Evolutionary conservation across 2,888 invertebrate species (phyloP), one percentile per base, ranked within the genome.

Genomic region (Pyrochroa serraticornis): DNA sequence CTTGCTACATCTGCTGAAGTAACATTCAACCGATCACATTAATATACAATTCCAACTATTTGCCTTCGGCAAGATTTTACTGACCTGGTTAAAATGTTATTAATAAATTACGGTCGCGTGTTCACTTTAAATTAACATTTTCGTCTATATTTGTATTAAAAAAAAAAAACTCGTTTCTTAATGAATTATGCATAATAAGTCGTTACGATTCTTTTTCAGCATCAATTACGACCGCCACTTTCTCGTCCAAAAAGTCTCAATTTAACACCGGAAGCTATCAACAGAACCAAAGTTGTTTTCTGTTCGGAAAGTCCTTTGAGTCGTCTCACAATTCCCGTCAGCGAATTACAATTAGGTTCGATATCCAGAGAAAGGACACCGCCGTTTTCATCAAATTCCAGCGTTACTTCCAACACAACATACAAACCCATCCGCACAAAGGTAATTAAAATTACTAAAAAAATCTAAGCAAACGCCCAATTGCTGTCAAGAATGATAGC

Each of bases 301-400:
- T 55, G 65, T 1, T 62, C 72, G 6, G 77, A 77, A 22, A 71
- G 67, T 49, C 71, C 72, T 2, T 30, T 70, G 6, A 63, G 71
- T 2, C 64, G 67, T 35, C 58, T 66, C 37, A 60, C 70, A 45
- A 75, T 80, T 55, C 78, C 80, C 9, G 81, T 82, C 62, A 82
- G 82, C 58, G 83, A 83, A 0, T 50, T 56, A 36, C 52, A 37
- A 35, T 48, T 37, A 12, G 45, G 32, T 35, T 82, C 73, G 77
- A 84, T 71, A 70, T 80, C 51, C 78, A 82, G 74, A 75, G 82
- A 48, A 77, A 79, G 53, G 69, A 75, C 76, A 2, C 78, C 68
- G 77, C 80, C 64, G 73, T 83, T 31, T 78, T 82, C 79, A 77
- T 83, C 55, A 77, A 79, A 65, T 75, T 82, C 59, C 76, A 84